Evolutionary conservation across 2,888 invertebrate species (phyloP), one percentile per base, ranked within the genome.

Genomic region (Dryobota labecula): DNA sequence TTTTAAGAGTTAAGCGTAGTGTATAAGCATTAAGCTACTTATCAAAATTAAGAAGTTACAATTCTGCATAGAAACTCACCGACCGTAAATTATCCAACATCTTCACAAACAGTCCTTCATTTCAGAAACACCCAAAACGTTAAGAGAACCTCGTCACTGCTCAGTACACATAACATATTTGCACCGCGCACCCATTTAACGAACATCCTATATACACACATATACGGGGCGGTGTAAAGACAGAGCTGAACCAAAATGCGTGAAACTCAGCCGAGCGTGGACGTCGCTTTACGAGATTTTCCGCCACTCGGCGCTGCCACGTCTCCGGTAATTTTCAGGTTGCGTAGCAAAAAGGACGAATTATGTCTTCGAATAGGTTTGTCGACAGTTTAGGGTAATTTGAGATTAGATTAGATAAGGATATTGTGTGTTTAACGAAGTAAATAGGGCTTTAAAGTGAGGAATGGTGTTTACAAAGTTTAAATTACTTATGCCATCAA

Each of bases 241-340:
- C 77, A 71, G 64, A 69, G 73, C 78, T 72, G 74, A 74, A 61
- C 73, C 75, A 70, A 76, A 84, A 84, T 69, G 84, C 84, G 83
- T 84, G 78, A 80, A 78, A 57, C 30, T 43, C 84, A 84, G 56
- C 84, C 70, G 45, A 72, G 80, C 84, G 70, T 80, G 70, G 64
- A 58, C 63, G 67, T 72, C 78, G 60, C 82, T 84, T 84, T 74
- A 84, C 83, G 84, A 73, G 80, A 78, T 80, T 84, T 80, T 82
- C 83, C 76, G 79, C 82, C 56, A 60, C 78, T 78, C 72, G 51
- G 51, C 54, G 51, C 33, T 57, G 57, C 61, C 24, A 68, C 74
- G 81, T 73, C 73, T 70, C 53, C 66, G 65, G 78, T 80, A 78
- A 80, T 80, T 70, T 80, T 77, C 72, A 73, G 70, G 72, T 64